phyloP scores from a whole-genome alignment of 2,888 invertebrate genomes.

The Adineta ricciae region DNA sequence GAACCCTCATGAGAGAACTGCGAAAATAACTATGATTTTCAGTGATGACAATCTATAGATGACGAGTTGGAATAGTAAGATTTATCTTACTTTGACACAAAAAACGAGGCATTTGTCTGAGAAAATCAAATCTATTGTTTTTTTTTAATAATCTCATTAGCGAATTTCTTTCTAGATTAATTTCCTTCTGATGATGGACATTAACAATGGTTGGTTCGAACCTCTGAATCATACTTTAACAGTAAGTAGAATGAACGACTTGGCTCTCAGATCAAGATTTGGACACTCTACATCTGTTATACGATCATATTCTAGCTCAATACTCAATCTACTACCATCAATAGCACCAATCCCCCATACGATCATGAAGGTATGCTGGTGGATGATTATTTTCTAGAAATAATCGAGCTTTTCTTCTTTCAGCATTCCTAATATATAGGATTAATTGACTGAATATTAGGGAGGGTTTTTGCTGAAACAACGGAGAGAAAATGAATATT shows the following conservation, averaged over 20 bases:
- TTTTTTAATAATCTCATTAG: background rate
- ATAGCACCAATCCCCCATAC: background rate
- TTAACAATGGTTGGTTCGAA: background rate
- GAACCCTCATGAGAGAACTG: background rate
- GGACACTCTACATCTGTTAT: background rate
- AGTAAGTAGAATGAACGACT: background rate
- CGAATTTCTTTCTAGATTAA: background rate
- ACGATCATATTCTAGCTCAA: background rate
- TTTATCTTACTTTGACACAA: slow-evolving; percentile 13
- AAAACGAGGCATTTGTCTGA: slow-evolving; percentile 15
- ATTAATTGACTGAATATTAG: no score
- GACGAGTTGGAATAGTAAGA: slow-evolving; percentile 11
- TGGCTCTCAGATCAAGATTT: background rate
- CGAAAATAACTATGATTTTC: background rate
- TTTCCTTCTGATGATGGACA: background rate
- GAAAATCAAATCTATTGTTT: background rate
- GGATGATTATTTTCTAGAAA: background rate
- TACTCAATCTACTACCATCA: background rate
- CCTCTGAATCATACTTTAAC: background rate
- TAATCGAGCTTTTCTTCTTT: background rate
- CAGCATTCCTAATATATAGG: no score
- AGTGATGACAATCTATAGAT: background rate
- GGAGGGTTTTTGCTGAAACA: no score
- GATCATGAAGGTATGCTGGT: slow-evolving; percentile 11
- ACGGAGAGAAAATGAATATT: no score